Percentiles rank a stretch among this genome's conserved stretches.
Evolutionary conservation across 2,888 invertebrate species (phyloP).

Genomic region (Perizoma flavofasciatum): DNA sequence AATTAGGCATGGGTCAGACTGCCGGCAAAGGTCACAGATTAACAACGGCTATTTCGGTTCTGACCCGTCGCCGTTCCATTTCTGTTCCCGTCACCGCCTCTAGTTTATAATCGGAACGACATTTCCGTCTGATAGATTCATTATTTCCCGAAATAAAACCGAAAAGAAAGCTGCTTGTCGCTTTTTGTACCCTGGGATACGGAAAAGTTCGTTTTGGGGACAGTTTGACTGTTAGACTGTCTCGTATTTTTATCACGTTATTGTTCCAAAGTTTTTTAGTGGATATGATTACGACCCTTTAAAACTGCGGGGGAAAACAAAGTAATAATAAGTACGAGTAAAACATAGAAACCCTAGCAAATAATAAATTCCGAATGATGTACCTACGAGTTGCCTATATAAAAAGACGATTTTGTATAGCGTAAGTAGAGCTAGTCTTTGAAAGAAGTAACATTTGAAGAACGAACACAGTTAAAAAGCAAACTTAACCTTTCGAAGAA

Average conservation of each 20-base stretch:
- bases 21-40: constrained; percentile 75
- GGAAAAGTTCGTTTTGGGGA: too few species aligned
- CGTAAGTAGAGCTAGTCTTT: constrained; percentile 6
- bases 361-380: constrained; percentile 1
- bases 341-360: background rate
- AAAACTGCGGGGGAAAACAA: too few species aligned
- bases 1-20: constrained; percentile 69
- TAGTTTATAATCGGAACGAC: constrained; percentile 49
- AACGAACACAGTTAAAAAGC: constrained; percentile 13
- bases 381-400: background rate
- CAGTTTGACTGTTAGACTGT: too few species aligned
- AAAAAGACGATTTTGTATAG: constrained; percentile 6
- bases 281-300: too few species aligned
- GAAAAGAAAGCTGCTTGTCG: background rate
- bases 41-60: constrained; percentile 71
- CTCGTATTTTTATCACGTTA: too few species aligned
- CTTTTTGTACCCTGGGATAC: too few species aligned
- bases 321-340: background rate
- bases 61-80: constrained; percentile 67
- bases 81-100: constrained; percentile 57
- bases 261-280: too few species aligned
- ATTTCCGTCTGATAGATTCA: constrained; percentile 41
- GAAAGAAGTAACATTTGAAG: constrained; percentile 7
- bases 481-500: constrained; percentile 27
- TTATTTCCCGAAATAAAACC: constrained; percentile 36